A percentile compares a stretch with the other conserved stretches of the same genome.
These are phyloP conservation scores for Eurystomus glaucurus DNA, from an alignment of 2,797 vertebrate species.

Conservation along the genomic window DNA sequence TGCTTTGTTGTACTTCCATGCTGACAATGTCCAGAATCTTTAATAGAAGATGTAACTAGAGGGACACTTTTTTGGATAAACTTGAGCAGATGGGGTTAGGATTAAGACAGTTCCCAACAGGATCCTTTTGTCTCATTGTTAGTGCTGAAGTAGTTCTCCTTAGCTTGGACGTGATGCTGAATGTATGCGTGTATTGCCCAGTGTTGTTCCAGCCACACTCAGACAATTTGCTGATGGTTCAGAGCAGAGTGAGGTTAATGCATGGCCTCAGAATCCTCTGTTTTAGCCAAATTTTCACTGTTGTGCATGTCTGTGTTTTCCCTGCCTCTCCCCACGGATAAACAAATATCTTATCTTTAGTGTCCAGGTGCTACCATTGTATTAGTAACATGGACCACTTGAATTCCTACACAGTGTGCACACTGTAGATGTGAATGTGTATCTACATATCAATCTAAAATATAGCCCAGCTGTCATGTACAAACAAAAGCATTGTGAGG, in stretches of 20 bases:
- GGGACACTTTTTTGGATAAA: neutral
- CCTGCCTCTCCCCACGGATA: neutral
- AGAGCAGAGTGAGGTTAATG: neutral
- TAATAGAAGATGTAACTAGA: neutral
- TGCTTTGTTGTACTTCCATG: neutral
- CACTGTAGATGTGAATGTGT: neutral
- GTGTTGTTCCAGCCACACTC: neutral
- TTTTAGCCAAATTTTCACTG: neutral
- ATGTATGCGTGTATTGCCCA: fast-evolving
- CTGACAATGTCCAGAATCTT: neutral
- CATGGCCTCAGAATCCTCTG: neutral
- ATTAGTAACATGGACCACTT: neutral
- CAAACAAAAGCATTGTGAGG: neutral
- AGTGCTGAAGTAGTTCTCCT: neutral
- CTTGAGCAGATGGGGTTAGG: neutral
- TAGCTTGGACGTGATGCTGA: neutral
- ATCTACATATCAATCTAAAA: neutral
- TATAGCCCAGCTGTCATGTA: neutral
- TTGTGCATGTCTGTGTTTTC: neutral
- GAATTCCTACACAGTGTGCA: neutral
- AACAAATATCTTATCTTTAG: neutral
- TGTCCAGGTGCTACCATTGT: neutral
- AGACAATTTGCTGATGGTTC: neutral
- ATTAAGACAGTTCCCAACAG: neutral
- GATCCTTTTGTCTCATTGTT: neutral